Conservation (phyloP, 2,888 invertebrate species). For the Alcis repandata region DNA sequence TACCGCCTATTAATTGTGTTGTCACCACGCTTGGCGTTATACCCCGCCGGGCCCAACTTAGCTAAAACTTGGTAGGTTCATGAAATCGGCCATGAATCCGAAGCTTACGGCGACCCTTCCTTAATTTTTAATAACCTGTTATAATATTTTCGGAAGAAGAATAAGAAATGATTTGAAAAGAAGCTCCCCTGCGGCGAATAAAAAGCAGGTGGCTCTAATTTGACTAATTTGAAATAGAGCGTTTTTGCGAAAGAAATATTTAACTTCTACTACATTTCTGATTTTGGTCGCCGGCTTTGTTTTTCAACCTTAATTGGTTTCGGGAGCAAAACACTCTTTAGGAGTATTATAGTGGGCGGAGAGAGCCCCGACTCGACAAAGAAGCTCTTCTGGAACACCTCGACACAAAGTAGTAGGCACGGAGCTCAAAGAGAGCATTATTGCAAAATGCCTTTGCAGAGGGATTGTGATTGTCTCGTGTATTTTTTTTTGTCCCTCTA, state of each 20-base stretch:
- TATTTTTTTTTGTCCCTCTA: no score
- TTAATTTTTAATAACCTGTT: conserved; percentile 13
- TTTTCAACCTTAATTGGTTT: conserved; percentile 12
- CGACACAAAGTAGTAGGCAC: not conserved
- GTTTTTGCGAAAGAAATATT: conserved; percentile 19
- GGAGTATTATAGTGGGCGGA: not conserved
- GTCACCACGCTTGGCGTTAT: not conserved
- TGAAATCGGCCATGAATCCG: not conserved
- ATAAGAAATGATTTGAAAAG: conserved; percentile 25
- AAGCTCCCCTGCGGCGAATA: conserved; percentile 19
- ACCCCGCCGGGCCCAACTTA: not conserved
- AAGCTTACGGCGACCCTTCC: conserved; percentile 1
- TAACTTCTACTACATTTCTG: conserved; percentile 18
- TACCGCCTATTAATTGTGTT: no score
- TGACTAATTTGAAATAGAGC: conserved; percentile 31
- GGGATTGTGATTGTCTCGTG: no score
- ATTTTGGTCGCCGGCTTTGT: conserved; percentile 18
- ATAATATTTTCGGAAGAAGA: conserved; percentile 19
- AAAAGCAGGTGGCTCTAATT: conserved; percentile 33
- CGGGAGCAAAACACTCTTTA: conserved; percentile 10
- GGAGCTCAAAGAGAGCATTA: not conserved
- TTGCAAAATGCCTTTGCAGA: not conserved
- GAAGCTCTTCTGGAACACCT: not conserved
- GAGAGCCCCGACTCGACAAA: not conserved
- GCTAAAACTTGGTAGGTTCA: not conserved